Base-by-base conservation (phyloP, 2,888 invertebrate genomes). In the Lumbricus terrestris region DNA sequence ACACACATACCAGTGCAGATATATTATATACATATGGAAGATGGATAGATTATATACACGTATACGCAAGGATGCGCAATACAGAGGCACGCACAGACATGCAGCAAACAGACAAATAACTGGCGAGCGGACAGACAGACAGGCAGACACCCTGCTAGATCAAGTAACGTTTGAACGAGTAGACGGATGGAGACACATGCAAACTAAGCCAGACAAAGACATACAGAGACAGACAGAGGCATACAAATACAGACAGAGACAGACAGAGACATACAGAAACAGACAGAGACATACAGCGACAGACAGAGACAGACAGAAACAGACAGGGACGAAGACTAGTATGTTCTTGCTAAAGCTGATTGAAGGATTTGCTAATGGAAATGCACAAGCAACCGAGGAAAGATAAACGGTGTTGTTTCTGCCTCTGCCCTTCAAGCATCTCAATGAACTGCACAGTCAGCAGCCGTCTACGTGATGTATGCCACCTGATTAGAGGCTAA, bases 341-440 rank as follows among this genome's bases (percentile, higher is more conserved):
- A 35, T 82, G 89, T 89, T 89, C n/a, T n/a, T 42, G 82, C 37
- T n/a, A 69, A 69, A n/a, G n/a, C 69, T 16, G 69, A 69, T 69
- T 69, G n/a, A 69, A 69, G 29, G 69, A 29, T 29, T 69, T 69
- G 69, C 69, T 69, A 69, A 69, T 69, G 69, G n/a, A n/a, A n/a
- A 69, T 69, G 69, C 29, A n/a, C 69, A 69, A 33, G 20, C 88
- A 88, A 23, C 23, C 20, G 42, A 37, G 15, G 42, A 37, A n/a
- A n/a, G 42, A 42, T 38, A 33, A 40, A 33, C 29, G 5, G 13
- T 13, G 33, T 34, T 42, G 33, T 38, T 82, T 88, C 54, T 29
- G 42, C 47, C 85, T 40, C 82, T 47, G 40, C 37, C 82, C 47
- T 47, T 47, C 20, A 47, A 47, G 13, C 69, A 11, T n/a, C n/a